These are phyloP conservation scores for Aurelia coerulea DNA, from an alignment of 30 jellyfish, hydroid and myxozoan species.

Conservation along the genomic window DNA sequence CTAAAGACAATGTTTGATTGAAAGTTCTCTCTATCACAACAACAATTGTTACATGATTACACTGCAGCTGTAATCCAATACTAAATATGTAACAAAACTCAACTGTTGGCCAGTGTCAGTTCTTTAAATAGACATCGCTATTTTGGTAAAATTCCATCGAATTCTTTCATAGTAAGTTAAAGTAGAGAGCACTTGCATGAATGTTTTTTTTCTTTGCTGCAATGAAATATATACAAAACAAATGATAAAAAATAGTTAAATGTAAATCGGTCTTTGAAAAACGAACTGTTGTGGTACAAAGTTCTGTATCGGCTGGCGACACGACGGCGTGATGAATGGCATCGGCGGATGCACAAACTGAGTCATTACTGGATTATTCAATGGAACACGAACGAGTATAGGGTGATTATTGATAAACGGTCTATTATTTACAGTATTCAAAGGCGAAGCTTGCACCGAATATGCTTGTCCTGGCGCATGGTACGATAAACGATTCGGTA, in stretches of 20 bases:
- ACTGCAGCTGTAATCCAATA: neutral
- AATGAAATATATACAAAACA: no score
- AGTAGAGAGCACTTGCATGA: no score
- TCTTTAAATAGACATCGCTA: neutral
- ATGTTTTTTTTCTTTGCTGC: no score
- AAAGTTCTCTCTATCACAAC: no score
- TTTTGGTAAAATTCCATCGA: no score
- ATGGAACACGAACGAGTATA: neutral
- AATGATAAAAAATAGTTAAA: no score
- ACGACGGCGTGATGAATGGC: no score
- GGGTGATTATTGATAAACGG: neutral
- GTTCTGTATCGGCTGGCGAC: no score
- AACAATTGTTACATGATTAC: neutral
- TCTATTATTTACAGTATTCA: neutral
- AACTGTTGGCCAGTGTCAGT: neutral
- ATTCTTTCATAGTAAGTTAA: no score
- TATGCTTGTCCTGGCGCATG: neutral
- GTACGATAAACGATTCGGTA: neutral
- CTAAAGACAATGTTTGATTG: no score
- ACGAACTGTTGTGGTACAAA: no score
- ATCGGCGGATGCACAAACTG: neutral
- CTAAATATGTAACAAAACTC: neutral
- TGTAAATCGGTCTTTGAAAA: no score
- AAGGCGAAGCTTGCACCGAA: neutral
- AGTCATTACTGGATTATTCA: neutral